These are phyloP conservation scores for Orchestia grillus DNA, from an alignment of 1,140 invertebrate genomes.

Conservation along the genomic window DNA sequence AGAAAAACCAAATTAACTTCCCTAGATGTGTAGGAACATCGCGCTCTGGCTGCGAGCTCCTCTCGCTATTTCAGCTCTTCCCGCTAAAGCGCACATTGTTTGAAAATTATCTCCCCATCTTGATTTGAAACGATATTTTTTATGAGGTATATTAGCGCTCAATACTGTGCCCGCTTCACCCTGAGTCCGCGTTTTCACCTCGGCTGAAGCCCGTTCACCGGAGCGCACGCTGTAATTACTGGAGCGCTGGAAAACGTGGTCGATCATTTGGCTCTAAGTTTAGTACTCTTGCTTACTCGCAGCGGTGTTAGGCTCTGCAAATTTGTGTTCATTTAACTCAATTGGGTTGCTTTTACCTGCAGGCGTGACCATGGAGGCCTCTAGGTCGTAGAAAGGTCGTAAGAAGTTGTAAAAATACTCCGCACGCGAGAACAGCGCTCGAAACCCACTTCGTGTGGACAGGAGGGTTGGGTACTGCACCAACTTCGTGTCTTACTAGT, in stretches of 20 bases:
- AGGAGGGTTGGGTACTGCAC: neutral
- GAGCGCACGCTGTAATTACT: slow-evolving; percentile 6
- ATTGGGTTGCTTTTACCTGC: neutral
- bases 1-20: neutral
- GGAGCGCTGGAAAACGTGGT: neutral
- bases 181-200: neutral
- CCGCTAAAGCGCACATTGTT: neutral
- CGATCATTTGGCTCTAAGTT: neutral
- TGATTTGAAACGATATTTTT: neutral
- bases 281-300: neutral
- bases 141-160: neutral
- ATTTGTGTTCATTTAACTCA: neutral
- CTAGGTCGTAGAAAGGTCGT: neutral
- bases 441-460: neutral
- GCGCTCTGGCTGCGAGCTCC: neutral
- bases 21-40: neutral
- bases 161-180: neutral
- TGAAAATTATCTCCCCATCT: neutral
- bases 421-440: neutral
- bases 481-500: neutral
- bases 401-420: neutral
- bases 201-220: neutral
- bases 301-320: neutral
- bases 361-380: neutral
- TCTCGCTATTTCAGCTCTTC: neutral